Evolutionary conservation across 2,113 vertebrate genomes (phyloP), one percentile per base, ranked within the genome.

Genomic region (Spea bombifrons): DNA sequence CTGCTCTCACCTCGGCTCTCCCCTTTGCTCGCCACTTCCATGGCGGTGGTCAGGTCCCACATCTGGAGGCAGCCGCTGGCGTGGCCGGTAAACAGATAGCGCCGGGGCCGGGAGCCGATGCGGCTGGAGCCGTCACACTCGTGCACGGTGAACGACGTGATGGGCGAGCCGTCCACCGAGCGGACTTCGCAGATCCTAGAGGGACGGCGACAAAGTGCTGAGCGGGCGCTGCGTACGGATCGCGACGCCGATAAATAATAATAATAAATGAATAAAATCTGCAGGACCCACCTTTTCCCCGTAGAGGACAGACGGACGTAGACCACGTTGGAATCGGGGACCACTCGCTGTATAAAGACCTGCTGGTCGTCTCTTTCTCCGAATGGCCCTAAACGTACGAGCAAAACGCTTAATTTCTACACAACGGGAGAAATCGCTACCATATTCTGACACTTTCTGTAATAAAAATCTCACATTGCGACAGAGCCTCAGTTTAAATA

Each of bases 21-120:
- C 5, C 73, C 75, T 17, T 78, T 68, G 72, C 13, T 80, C 0
- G 89, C 89, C 15, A 93, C 92, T 16, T 97, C 95, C 93, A 96
- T 94, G 66, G 94, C 96, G 0, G 95, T 96, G 45, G 95, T 96
- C 45, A 96, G 90, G 87, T 97, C 95, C 96, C 96, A 97, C 93
- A 96, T 94, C 88, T 96, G 94, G 83, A 97, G 92, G 87, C 94
- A 95, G 82, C 96, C 96, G 0, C 96, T 96, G 85, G 90, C 69
- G 8, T 97, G 96, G 73, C 95, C 96, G 0, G 95, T 96, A 87
- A 97, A 94, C 69, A 97, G 92, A 87, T 94, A 96, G 1, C 95
- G 93, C 0, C 96, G 89, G 0, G 94, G 90, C 1, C 95, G 88
- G 0, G 94, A 96, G 63, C 95, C 94, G 0, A 96, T 94, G 1